Percentiles rank a stretch among this genome's conserved stretches.
phyloP scores from a whole-genome alignment of 1,140 invertebrate genomes.

The Rhizoglyphus robini region DNA sequence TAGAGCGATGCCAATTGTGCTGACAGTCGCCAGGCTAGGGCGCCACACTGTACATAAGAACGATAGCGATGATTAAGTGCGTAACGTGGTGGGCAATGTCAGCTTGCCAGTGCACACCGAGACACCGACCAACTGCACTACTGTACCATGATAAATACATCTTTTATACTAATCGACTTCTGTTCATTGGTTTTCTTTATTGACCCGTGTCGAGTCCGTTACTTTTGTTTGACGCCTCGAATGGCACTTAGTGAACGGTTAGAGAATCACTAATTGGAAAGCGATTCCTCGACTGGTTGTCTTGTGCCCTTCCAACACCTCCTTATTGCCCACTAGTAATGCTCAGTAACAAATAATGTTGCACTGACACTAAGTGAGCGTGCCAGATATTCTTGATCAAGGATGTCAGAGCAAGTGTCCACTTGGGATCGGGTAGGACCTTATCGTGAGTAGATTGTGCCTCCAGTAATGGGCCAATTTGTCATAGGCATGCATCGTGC shows the following conservation, averaged over 20 bases:
- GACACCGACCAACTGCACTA: neutral
- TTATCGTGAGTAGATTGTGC: too few species aligned
- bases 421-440: too few species aligned
- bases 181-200: neutral
- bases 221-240: too few species aligned
- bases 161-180: slow-evolving; percentile 14
- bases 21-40: slow-evolving; percentile 3
- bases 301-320: too few species aligned
- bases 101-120: neutral
- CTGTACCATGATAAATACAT: slow-evolving; percentile 1
- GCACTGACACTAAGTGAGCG: neutral
- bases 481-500: neutral
- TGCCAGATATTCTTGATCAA: slow-evolving; percentile 1
- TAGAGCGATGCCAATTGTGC: neutral
- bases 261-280: too few species aligned
- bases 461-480: slow-evolving; percentile 13
- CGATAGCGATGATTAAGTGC: slow-evolving; percentile 11
- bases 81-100: slow-evolving; percentile 1
- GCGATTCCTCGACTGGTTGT: too few species aligned
- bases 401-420: slow-evolving; percentile 1
- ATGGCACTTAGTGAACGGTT: too few species aligned
- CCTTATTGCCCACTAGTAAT: too few species aligned
- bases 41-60: neutral
- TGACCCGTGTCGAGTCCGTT: neutral
- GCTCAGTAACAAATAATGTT: neutral